phyloP scores from a whole-genome alignment of 2,797 vertebrate genomes.

The Oreochromis mossambicus region DNA sequence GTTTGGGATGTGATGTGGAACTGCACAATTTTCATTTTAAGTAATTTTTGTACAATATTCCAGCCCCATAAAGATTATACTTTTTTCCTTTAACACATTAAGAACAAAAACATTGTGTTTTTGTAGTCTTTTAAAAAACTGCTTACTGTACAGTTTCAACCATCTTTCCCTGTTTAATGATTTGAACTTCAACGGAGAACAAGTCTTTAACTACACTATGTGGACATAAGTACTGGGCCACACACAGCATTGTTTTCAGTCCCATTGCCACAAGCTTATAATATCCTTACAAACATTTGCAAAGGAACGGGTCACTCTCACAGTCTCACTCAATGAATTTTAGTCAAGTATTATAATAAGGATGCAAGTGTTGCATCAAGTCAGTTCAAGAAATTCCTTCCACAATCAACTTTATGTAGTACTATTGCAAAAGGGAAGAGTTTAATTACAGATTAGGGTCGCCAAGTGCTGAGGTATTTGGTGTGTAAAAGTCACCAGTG shows the following conservation, averaged over 20 bases:
- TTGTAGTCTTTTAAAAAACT: neutral
- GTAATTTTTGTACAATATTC: neutral
- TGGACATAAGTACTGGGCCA: neutral
- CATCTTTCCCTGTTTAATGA: neutral
- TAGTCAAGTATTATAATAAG: neutral
- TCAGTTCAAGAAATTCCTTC: neutral
- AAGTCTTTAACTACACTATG: neutral
- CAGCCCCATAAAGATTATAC: neutral
- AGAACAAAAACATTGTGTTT: neutral
- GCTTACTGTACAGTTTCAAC: neutral
- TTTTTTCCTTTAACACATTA: neutral
- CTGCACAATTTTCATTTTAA: neutral
- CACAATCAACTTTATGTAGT: neutral
- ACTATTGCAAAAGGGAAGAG: neutral
- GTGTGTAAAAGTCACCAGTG: neutral
- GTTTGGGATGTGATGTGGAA: neutral
- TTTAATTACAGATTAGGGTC: neutral
- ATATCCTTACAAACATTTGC: neutral
- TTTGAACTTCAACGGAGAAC: neutral
- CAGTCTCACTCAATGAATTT: neutral
- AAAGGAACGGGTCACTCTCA: neutral
- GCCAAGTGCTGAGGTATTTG: neutral
- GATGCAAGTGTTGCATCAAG: neutral
- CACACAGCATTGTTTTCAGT: neutral
- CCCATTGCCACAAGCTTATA: neutral